A percentile compares a stretch with the other conserved stretches of the same genome.
Conservation (phyloP, 2,797 vertebrate genomes). For the Spea hammondii region DNA sequence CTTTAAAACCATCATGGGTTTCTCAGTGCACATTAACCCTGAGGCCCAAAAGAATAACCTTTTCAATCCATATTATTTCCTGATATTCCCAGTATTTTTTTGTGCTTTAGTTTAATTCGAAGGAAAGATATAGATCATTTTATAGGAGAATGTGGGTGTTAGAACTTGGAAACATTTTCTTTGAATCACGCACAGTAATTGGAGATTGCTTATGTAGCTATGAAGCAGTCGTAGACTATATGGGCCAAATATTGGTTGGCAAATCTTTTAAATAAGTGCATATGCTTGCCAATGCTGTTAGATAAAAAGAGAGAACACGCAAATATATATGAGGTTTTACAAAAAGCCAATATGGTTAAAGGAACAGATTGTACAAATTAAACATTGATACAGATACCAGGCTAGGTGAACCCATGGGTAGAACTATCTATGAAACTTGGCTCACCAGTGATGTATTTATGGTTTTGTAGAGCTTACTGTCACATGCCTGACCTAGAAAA, state of each 20-base stretch:
- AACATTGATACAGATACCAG: too few relatives aligned
- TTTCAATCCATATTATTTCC: too few relatives aligned
- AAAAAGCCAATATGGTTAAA: background rate
- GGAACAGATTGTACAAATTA: too few relatives aligned
- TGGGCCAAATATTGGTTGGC: conserved; percentile 20
- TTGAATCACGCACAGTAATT: conserved; percentile 32
- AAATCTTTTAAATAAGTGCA: conserved; percentile 3
- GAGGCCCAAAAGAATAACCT: too few relatives aligned
- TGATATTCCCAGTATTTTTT: background rate
- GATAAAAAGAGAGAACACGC: background rate
- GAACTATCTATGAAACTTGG: too few relatives aligned
- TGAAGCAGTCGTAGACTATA: background rate
- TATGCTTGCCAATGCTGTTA: background rate
- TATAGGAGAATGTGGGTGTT: conserved; percentile 28
- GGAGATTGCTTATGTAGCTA: conserved; percentile 1
- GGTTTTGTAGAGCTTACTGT: too few relatives aligned
- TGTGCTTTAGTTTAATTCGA: background rate
- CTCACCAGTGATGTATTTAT: too few relatives aligned
- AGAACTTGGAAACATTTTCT: conserved; percentile 6
- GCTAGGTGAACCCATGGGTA: too few relatives aligned
- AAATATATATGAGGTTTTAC: background rate
- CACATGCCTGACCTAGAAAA: too few relatives aligned
- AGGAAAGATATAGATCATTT: conserved; percentile 11
- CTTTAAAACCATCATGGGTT: too few relatives aligned
- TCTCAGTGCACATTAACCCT: too few relatives aligned